Evolutionary conservation across 2,797 vertebrate species (phyloP).

Genomic region (Glyptemys insculpta): DNA sequence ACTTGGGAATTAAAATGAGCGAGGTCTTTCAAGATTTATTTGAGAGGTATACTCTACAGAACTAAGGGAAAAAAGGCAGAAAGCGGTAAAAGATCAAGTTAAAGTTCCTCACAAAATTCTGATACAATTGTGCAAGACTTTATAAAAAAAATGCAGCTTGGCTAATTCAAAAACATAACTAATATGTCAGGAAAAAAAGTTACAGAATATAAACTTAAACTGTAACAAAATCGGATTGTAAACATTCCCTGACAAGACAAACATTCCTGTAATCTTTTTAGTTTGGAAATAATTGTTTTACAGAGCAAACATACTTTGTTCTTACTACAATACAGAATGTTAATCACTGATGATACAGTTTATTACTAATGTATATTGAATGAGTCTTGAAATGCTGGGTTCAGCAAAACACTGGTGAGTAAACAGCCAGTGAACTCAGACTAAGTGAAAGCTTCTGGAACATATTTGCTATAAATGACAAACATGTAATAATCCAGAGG

Average conservation of each 20-base stretch:
- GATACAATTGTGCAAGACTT: background rate
- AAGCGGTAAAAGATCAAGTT: background rate
- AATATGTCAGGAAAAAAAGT: slow-evolving; percentile 3
- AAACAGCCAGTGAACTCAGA: background rate
- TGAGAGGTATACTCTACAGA: background rate
- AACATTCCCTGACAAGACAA: background rate
- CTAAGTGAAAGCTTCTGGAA: background rate
- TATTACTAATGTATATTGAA: slow-evolving; percentile 6
- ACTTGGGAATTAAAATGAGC: accelerated
- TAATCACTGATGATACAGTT: slow-evolving; percentile 14
- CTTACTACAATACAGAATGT: background rate
- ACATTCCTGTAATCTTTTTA: slow-evolving; percentile 1
- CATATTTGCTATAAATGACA: background rate
- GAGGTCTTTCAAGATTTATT: background rate
- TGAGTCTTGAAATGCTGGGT: background rate
- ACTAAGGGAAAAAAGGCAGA: background rate
- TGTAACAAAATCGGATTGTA: background rate
- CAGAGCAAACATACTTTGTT: slow-evolving; percentile 2
- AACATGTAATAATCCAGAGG: too few species aligned
- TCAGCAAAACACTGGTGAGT: slow-evolving; percentile 21
- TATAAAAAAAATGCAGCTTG: background rate
- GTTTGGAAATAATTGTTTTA: slow-evolving; percentile 18
- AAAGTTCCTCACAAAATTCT: background rate
- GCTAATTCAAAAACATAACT: slow-evolving; percentile 22
- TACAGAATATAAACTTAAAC: background rate